Base-by-base conservation (phyloP, 2,888 invertebrate genomes). In the Ariolimax columbianus region DNA sequence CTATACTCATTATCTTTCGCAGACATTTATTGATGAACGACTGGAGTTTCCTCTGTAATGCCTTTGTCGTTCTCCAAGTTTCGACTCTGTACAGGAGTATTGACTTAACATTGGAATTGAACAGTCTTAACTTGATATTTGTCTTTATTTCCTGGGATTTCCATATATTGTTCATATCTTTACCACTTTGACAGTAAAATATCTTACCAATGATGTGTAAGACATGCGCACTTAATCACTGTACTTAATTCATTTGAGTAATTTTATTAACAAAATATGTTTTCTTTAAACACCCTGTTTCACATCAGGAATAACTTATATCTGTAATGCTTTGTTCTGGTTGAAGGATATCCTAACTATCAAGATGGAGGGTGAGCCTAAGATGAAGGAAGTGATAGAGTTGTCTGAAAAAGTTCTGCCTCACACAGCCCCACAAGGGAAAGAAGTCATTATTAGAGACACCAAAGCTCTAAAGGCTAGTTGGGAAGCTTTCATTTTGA, bases 321-420 rank as follows among this genome's bases (percentile, higher is more conserved):
- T 66, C 66, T 33, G 9, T 66, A 19, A 66, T 19, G 19, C 19
- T 33, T 33, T 33, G 14, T 66, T 75, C 9, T 40, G 30, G 0
- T 81, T 59, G 11, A 93, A 95, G 95, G 97, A 97, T 91, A 94
- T 98, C 23, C 96, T 97, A 93, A 94, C 96, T 14, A 96, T 96
- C 91, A 94, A 98, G 83, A 96, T 97, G 0, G 93, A 94, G 73
- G 98, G 98, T 92, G 97, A 97, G 92, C 96, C 96, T 7, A 95
- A 97, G 84, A 96, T 98, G 38, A 96, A 96, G 89, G 96, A 96
- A 92, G 97, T 98, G 82, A 96, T 97, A 83, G 95, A 95, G 14
- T 94, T 98, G n/a, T 97, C 97, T 0, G 97, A 98, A 93, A 97
- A 97, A 93, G 98, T 98, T 0, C 86, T 93, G 40, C 92, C 92